A percentile compares a stretch with the other conserved stretches of the same genome.
phyloP scores from a whole-genome alignment of 2,888 invertebrate species.

The Ormyrus nitidulus region DNA sequence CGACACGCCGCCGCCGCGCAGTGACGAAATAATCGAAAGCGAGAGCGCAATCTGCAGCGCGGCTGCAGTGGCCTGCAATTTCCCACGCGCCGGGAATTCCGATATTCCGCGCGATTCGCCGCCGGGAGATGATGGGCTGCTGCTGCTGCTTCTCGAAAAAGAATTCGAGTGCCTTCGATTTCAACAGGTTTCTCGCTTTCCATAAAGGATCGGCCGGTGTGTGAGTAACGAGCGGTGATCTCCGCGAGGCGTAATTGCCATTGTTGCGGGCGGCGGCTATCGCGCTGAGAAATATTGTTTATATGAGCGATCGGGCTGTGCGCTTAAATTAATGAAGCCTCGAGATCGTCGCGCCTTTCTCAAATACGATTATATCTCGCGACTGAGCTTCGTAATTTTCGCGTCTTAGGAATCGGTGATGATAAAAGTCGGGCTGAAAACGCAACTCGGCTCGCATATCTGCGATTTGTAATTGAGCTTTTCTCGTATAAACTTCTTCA shows the following conservation, averaged over 20 bases:
- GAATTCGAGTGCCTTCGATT: slow-evolving; percentile 44
- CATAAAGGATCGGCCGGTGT: background rate
- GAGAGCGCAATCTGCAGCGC: slow-evolving; percentile 14
- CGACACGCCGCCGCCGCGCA: background rate
- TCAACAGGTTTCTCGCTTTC: slow-evolving; percentile 57
- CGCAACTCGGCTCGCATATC: too few species aligned
- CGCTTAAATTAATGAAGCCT: background rate
- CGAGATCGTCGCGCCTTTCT: background rate
- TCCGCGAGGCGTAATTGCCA: slow-evolving; percentile 13
- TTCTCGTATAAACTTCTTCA: too few species aligned
- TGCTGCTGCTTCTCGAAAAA: background rate
- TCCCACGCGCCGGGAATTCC: slow-evolving; percentile 15
- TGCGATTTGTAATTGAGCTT: too few species aligned
- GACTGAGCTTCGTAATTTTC: too few species aligned
- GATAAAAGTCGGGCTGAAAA: too few species aligned
- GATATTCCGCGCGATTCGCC: background rate
- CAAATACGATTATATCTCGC: too few species aligned
- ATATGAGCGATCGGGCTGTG: background rate
- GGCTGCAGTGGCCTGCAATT: background rate
- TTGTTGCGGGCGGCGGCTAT: background rate
- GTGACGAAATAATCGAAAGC: slow-evolving; percentile 47
- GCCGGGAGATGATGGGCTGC: slow-evolving; percentile 1
- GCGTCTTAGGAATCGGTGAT: too few species aligned
- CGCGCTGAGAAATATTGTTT: background rate
- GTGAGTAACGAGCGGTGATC: too few species aligned